Base-by-base conservation (phyloP, 2,888 invertebrate genomes). In the Caenorhabditis afra region DNA sequence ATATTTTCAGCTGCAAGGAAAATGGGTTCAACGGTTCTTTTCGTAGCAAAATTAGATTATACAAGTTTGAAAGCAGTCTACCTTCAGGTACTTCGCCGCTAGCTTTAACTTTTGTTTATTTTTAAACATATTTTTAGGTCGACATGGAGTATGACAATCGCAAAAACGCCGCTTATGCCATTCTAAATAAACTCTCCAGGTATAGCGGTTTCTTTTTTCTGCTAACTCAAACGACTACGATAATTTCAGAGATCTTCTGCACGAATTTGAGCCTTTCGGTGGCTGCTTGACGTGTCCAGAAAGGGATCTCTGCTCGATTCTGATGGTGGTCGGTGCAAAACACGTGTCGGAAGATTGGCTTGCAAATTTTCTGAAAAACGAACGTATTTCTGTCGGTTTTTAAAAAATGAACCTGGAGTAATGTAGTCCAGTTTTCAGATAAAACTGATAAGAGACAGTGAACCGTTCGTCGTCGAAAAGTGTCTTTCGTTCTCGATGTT, bases 131-230 rank as follows among this genome's bases (percentile, higher is more conserved):
- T 44, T 14, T 47, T 3, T 20, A 73, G 73, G 65, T 73, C 16
- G 78, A 78, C 44, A 66, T 78, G 71, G 62, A 61, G 16, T 71
- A 47, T 23, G 78, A 78, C n/a, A 71, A 78, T 50, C 59, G 78
- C 14, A 65, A 66, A 39, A 71, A 71, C n/a, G 59, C 66, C 2
- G 57, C 71, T 7, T 35, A 49, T 11, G 71, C 71, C 8, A 49
- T 78, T 29, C 59, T 66, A 20, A 66, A 35, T 14, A 78, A 65
- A 12, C 39, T 78, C 7, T 71, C 57, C 10, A 41, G 66, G 66
- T 66, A 23, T 52, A 5, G 4, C 7, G 29, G 7, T 29, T 29
- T 3, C 3, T 29, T 29, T 29, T 29, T 29, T 29, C 29, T 5
- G 7, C 7, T 12, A 29, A 29, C 11, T 10, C 4, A 3, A 11